phyloP scores from a whole-genome alignment of 2,888 invertebrate genomes.

The Myopa tessellatipennis region DNA sequence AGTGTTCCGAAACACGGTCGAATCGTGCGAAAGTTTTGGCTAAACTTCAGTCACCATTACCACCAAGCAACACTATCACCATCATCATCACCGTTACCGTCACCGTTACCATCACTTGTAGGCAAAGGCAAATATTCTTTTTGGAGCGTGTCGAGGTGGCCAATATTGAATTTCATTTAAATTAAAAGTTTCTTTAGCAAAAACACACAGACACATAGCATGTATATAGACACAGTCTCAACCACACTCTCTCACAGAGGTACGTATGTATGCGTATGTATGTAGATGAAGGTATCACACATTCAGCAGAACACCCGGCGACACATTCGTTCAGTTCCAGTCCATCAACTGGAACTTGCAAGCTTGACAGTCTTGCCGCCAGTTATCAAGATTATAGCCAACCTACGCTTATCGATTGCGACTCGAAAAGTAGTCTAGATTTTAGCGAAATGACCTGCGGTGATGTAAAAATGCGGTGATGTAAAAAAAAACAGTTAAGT shows the following conservation, averaged over 20 bases:
- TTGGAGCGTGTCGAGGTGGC: constrained; percentile 44
- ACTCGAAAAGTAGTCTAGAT: constrained; percentile 14
- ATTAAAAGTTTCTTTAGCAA: constrained; percentile 16
- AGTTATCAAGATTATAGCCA: neutral
- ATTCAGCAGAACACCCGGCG: constrained; percentile 2
- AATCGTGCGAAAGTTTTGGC: constrained; percentile 28
- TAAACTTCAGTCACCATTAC: neutral
- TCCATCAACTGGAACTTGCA: neutral
- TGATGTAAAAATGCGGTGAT: neutral
- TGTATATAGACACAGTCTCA: neutral
- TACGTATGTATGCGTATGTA: neutral
- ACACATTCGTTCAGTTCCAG: constrained; percentile 4
- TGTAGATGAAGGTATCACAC: neutral
- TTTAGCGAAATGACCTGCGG: constrained; percentile 13
- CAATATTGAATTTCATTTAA: constrained; percentile 43
- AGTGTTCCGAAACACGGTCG: constrained; percentile 16
- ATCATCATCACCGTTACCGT: neutral
- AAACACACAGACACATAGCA: neutral
- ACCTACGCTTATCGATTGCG: neutral
- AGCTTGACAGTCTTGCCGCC: neutral
- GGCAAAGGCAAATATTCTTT: constrained; percentile 33
- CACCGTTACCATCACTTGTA: neutral
- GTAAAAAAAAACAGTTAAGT: neutral
- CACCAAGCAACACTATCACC: neutral
- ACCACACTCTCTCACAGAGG: neutral